These are phyloP conservation scores for Dryobates pubescens DNA, from an alignment of 2,797 vertebrate genomes.

Conservation along the genomic window DNA sequence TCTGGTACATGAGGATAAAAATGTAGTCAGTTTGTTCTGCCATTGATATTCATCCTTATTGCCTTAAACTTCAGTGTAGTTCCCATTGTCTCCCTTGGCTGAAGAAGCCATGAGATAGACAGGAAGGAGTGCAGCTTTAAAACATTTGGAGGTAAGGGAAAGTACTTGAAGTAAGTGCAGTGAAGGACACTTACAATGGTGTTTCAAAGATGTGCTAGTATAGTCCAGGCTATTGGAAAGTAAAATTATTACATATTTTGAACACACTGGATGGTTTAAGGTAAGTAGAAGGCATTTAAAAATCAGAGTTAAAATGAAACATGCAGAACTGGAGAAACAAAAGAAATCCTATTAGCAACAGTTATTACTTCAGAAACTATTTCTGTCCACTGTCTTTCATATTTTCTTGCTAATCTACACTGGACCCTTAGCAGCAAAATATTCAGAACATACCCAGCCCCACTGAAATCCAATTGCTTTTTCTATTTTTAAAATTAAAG, in stretches of 20 bases:
- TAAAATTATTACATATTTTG: background rate
- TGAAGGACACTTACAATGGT: background rate
- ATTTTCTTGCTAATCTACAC: slow-evolving; percentile 40
- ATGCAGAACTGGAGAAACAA: background rate
- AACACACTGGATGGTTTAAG: background rate
- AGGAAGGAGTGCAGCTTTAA: background rate
- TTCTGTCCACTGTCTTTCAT: background rate
- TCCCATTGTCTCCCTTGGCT: background rate
- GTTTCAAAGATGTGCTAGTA: background rate
- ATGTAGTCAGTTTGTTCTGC: background rate
- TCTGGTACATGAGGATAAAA: background rate
- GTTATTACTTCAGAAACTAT: slow-evolving; percentile 26
- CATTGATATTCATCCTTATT: background rate
- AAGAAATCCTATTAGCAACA: slow-evolving; percentile 1
- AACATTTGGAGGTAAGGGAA: background rate
- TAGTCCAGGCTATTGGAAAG: background rate
- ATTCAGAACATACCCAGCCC: slow-evolving; percentile 23
- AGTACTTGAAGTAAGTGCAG: background rate
- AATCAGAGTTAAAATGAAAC: slow-evolving; percentile 20
- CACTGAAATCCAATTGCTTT: slow-evolving; percentile 62
- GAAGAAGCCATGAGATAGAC: background rate
- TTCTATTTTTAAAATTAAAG: slow-evolving; percentile 70
- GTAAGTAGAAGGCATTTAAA: background rate
- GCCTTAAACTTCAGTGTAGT: background rate
- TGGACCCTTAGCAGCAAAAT: background rate